Evolutionary conservation across 2,797 vertebrate species (phyloP).

Genomic region (Erethizon dorsatum): DNA sequence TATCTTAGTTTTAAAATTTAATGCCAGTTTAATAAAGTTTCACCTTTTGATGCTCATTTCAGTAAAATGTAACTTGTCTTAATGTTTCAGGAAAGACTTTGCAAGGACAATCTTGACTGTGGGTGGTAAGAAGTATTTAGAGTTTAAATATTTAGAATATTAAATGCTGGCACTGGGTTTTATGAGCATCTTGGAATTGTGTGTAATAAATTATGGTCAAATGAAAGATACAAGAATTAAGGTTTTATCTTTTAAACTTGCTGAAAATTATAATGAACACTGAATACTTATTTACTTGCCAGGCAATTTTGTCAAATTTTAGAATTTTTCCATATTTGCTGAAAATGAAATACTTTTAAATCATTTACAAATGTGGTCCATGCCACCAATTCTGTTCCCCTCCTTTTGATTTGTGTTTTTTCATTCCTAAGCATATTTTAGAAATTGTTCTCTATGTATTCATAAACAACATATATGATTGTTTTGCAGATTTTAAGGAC

Average conservation of each 20-base stretch:
- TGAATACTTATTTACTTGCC: neutral
- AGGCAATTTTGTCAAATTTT: neutral
- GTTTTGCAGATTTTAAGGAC: conserved; percentile 7
- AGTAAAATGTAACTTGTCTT: conserved; percentile 70
- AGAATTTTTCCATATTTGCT: neutral
- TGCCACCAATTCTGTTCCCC: too few species aligned
- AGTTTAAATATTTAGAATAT: conserved; percentile 51
- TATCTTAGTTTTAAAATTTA: conserved; percentile 31
- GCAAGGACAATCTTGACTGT: conserved; percentile 90
- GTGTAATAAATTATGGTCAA: conserved; percentile 10
- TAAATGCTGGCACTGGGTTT: neutral
- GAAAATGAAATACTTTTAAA: neutral
- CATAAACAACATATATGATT: neutral
- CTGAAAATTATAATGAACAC: neutral
- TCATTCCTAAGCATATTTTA: neutral
- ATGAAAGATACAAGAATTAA: neutral
- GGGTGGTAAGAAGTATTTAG: conserved; percentile 91
- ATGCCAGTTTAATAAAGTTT: neutral
- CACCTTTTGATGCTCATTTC: neutral
- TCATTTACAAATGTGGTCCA: neutral
- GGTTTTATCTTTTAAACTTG: conserved; percentile 18
- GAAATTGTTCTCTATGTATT: neutral
- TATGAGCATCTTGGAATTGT: neutral
- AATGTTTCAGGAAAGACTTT: conserved; percentile 91
- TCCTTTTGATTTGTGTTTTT: conserved; percentile 1